Evolutionary conservation across 2,888 invertebrate species (phyloP).

Genomic region (Celastrina argiolus): DNA sequence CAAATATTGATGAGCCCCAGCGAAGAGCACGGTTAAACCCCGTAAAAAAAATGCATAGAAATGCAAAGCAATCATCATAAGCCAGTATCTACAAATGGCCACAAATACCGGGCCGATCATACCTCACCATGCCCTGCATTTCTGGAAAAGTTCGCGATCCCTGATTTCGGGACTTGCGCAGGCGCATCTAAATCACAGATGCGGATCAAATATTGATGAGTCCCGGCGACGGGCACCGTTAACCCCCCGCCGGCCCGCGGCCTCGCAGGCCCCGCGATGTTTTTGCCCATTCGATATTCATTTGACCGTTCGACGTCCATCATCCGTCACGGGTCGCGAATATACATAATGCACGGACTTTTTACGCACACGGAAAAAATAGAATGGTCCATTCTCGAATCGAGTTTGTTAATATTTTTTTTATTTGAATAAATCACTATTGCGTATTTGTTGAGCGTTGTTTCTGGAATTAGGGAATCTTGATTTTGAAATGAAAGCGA

Average conservation of each 20-base stretch:
- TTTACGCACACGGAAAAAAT: background rate
- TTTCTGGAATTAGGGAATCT: background rate
- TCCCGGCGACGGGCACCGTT: constrained; percentile 44
- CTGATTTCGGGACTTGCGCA: constrained; percentile 29
- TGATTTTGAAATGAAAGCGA: constrained; percentile 11
- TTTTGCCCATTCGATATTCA: constrained; percentile 7
- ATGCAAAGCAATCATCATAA: too few relatives aligned
- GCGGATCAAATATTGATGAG: constrained; percentile 60
- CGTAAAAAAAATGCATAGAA: too few relatives aligned
- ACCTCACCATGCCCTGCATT: too few relatives aligned
- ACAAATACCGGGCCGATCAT: too few relatives aligned
- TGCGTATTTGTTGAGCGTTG: background rate
- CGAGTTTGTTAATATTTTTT: background rate
- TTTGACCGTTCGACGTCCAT: constrained; percentile 6
- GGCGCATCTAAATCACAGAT: constrained; percentile 56
- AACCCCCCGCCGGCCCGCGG: constrained; percentile 41
- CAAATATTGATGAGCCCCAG: constrained; percentile 61
- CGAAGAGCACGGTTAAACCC: constrained; percentile 38
- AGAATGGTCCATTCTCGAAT: background rate
- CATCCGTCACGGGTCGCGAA: constrained; percentile 14
- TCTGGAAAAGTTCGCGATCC: background rate
- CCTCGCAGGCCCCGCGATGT: constrained; percentile 27
- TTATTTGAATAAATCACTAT: constrained; percentile 11
- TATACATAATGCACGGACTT: constrained; percentile 16
- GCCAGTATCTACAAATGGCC: too few relatives aligned